Percentiles rank a stretch among this genome's conserved stretches.
Evolutionary conservation across 2,797 vertebrate genomes (phyloP).

Genomic region (Discoglossus pictus): DNA sequence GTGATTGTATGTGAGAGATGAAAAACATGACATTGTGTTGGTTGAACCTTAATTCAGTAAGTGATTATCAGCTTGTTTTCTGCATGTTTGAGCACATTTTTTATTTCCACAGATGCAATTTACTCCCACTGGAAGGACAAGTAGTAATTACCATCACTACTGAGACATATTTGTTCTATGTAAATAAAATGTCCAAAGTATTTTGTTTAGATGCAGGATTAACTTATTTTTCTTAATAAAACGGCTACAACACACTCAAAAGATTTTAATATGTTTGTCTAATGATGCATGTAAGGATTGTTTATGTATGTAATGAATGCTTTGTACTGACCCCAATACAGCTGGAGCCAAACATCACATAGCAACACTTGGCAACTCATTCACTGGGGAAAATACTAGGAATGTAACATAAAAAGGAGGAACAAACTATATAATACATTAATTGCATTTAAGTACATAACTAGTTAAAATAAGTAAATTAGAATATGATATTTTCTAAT

Average conservation of each 20-base stretch:
- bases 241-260: background rate
- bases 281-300: background rate
- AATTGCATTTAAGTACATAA: too few species aligned
- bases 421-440: too few species aligned
- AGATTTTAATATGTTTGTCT: constrained; percentile 6
- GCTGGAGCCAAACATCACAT: background rate
- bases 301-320: background rate
- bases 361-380: too few species aligned
- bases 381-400: too few species aligned
- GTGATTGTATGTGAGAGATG: too few species aligned
- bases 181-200: constrained; percentile 10
- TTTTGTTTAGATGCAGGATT: constrained; percentile 1
- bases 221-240: constrained; percentile 4
- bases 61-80: constrained; percentile 1
- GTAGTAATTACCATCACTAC: background rate
- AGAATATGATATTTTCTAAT: too few species aligned
- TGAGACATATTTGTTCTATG: constrained; percentile 3
- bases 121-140: background rate
- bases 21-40: too few species aligned
- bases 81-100: background rate
- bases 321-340: background rate
- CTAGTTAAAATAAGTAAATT: too few species aligned
- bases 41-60: background rate
- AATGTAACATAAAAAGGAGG: too few species aligned
- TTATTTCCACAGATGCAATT: background rate